Conservation (phyloP, 2,888 invertebrate species). For the Halocaridina rubra region DNA sequence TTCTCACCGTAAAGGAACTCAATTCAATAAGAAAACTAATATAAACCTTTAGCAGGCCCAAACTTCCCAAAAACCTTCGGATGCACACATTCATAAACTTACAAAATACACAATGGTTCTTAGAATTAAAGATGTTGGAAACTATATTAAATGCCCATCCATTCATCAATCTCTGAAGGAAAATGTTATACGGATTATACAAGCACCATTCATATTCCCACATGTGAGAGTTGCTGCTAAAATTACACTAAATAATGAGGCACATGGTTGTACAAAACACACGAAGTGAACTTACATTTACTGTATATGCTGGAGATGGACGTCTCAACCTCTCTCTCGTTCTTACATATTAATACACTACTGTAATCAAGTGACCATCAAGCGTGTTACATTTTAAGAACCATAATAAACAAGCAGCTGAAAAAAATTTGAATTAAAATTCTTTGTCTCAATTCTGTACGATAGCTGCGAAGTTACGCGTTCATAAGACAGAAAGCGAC, state of each 20-base stretch:
- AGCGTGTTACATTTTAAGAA: conserved; percentile 5
- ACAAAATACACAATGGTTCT: conserved; percentile 38
- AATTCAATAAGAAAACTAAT: no score
- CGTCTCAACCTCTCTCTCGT: conserved; percentile 4
- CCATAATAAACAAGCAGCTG: neutral
- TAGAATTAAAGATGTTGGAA: conserved; percentile 14
- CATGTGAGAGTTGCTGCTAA: conserved; percentile 58
- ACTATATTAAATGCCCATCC: conserved; percentile 3
- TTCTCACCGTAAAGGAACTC: no score
- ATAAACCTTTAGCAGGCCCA: conserved; percentile 26
- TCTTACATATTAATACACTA: neutral
- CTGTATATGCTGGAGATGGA: conserved; percentile 55
- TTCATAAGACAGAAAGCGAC: neutral
- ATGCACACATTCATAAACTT: neutral
- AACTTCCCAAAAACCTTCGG: conserved; percentile 25
- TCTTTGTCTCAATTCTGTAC: no score
- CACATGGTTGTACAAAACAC: conserved; percentile 62
- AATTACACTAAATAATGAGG: conserved; percentile 61
- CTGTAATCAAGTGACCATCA: conserved; percentile 1
- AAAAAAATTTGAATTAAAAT: no score
- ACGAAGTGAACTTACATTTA: conserved; percentile 52
- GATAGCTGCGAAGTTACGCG: neutral
- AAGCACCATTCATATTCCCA: conserved; percentile 52
- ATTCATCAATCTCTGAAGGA: conserved; percentile 13
- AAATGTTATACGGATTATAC: conserved; percentile 19